Evolutionary conservation across 2,797 vertebrate genomes (phyloP).

Genomic region (Sebastes reedi): DNA sequence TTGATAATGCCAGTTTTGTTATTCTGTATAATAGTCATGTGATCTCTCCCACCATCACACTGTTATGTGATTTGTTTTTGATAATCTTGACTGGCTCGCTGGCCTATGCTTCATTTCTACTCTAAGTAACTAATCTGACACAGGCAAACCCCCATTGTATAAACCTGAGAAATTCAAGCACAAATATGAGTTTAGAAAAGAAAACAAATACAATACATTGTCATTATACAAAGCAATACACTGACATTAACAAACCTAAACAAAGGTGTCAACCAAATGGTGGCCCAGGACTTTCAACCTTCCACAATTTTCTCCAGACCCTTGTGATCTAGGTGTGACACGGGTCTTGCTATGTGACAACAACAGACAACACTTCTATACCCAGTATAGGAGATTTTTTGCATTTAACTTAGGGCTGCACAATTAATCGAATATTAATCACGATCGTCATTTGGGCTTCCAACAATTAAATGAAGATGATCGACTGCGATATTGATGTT

Average conservation of each 20-base stretch:
- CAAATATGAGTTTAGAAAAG: neutral
- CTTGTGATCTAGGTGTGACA: neutral
- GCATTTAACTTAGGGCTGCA: neutral
- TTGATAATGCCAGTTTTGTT: constrained; percentile 19
- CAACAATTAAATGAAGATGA: too few relatives aligned
- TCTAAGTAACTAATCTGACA: constrained; percentile 16
- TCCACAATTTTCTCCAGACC: neutral
- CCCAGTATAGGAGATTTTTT: neutral
- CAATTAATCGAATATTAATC: too few relatives aligned
- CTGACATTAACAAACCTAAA: neutral
- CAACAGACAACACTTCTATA: neutral
- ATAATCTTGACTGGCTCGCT: neutral
- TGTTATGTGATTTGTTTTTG: constrained; percentile 31
- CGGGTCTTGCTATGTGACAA: neutral
- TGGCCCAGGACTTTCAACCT: neutral
- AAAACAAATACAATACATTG: neutral
- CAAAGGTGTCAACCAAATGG: neutral
- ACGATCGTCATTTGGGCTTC: too few relatives aligned
- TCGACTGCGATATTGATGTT: too few relatives aligned
- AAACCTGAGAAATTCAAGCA: neutral
- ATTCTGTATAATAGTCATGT: constrained; percentile 29
- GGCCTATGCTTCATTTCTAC: neutral
- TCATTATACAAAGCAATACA: neutral
- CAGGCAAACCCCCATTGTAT: neutral
- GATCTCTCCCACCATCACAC: neutral